These are phyloP conservation scores for Conomelus anceps DNA, from an alignment of 2,888 invertebrate species.

Conservation along the genomic window DNA sequence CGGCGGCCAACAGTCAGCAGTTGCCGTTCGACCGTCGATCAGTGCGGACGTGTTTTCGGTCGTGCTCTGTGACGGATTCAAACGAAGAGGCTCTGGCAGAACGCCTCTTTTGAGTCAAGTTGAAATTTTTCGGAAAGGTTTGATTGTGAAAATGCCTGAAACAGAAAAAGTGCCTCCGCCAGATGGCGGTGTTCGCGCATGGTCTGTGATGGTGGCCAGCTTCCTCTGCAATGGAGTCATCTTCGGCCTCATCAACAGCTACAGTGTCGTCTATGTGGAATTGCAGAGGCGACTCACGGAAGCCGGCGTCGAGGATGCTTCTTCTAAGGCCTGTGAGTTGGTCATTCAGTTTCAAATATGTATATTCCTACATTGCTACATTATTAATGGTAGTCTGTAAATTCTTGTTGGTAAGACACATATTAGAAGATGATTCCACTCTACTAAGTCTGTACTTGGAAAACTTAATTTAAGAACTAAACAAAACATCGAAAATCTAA, in stretches of 20 bases:
- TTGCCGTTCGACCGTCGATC: background rate
- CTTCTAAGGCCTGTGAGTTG: slow-evolving; percentile 74
- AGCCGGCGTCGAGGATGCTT: slow-evolving; percentile 61
- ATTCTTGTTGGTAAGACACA: no score
- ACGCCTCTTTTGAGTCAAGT: background rate
- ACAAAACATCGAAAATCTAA: no score
- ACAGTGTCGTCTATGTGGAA: slow-evolving; percentile 69
- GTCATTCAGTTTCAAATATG: background rate
- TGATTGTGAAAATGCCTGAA: background rate
- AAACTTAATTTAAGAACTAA: no score
- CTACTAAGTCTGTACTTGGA: no score
- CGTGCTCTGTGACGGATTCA: background rate
- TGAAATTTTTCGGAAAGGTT: background rate
- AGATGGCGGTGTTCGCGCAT: slow-evolving; percentile 73
- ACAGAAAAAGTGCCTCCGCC: slow-evolving; percentile 44
- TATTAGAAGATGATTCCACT: no score
- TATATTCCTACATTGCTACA: background rate
- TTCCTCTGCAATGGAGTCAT: slow-evolving; percentile 85
- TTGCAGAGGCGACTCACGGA: slow-evolving; percentile 56
- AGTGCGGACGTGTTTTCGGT: background rate
- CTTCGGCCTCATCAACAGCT: slow-evolving; percentile 86
- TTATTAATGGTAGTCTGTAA: no score
- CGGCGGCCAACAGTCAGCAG: background rate
- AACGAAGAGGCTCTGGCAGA: background rate
- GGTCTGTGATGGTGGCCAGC: slow-evolving; percentile 74